Evolutionary conservation across 2,888 invertebrate species (phyloP).

Genomic region (Onthophagus sagittarius): DNA sequence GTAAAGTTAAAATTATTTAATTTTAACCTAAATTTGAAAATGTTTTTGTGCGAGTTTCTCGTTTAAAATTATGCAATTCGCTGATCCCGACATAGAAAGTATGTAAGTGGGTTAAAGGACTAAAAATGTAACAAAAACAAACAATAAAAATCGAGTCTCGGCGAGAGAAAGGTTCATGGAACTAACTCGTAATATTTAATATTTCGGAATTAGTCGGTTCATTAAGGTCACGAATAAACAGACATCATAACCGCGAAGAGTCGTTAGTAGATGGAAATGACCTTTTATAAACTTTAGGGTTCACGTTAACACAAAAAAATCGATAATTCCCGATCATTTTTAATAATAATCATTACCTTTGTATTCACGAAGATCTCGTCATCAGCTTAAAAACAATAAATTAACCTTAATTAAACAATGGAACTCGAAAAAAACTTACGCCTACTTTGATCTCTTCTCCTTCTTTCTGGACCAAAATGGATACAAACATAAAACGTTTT

Average conservation of each 20-base stretch:
- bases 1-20: not conserved
- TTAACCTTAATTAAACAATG: too few species aligned
- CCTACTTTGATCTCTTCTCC: too few species aligned
- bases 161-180: too few species aligned
- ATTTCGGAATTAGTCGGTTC: not conserved
- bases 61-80: not conserved
- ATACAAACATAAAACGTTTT: too few species aligned
- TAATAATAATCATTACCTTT: too few species aligned
- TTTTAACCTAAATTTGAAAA: not conserved
- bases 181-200: too few species aligned
- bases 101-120: not conserved
- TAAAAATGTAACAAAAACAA: not conserved
- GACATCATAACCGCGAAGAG: not conserved
- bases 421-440: too few species aligned
- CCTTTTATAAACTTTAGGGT: not conserved
- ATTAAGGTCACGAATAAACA: not conserved
- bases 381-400: too few species aligned
- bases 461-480: too few species aligned
- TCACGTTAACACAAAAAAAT: not conserved
- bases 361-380: too few species aligned
- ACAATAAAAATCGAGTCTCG: not conserved
- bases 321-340: not conserved
- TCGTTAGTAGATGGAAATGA: not conserved
- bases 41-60: not conserved
- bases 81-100: not conserved